phyloP scores from a whole-genome alignment of 2,797 vertebrate species.

The Darevskia nairensis region DNA sequence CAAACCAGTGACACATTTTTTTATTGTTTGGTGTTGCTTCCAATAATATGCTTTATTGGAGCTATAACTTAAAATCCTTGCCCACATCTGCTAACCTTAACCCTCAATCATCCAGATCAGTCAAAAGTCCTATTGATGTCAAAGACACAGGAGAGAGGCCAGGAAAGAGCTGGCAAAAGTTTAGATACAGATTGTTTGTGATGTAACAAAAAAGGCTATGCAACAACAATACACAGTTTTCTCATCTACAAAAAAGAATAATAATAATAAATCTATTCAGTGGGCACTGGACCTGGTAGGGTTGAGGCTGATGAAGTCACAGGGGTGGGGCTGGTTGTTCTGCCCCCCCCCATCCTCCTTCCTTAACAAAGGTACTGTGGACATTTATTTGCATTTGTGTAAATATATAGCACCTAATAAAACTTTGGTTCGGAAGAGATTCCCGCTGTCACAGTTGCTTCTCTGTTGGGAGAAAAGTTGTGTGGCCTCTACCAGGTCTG shows the following conservation, averaged over 20 bases:
- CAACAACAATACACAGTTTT: background rate
- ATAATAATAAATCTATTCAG: too few species aligned
- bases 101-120: background rate
- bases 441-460: too few species aligned
- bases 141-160: background rate
- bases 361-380: too few species aligned
- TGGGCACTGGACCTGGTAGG: too few species aligned
- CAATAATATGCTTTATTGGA: background rate
- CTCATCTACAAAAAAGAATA: background rate
- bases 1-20: background rate
- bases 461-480: too few species aligned
- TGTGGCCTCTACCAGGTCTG: too few species aligned
- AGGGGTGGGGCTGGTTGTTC: too few species aligned
- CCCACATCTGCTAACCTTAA: slow-evolving; percentile 5
- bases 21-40: slow-evolving; percentile 16
- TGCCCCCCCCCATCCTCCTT: too few species aligned
- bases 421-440: too few species aligned
- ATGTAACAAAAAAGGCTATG: background rate
- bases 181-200: background rate
- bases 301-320: too few species aligned
- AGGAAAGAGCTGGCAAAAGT: background rate
- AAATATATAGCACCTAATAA: too few species aligned
- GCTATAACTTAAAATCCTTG: slow-evolving; percentile 14
- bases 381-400: too few species aligned
- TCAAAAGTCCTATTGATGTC: slow-evolving; percentile 23